Evolutionary conservation across 2,113 vertebrate genomes (phyloP).

Genomic region (Corynorhinus townsendii): DNA sequence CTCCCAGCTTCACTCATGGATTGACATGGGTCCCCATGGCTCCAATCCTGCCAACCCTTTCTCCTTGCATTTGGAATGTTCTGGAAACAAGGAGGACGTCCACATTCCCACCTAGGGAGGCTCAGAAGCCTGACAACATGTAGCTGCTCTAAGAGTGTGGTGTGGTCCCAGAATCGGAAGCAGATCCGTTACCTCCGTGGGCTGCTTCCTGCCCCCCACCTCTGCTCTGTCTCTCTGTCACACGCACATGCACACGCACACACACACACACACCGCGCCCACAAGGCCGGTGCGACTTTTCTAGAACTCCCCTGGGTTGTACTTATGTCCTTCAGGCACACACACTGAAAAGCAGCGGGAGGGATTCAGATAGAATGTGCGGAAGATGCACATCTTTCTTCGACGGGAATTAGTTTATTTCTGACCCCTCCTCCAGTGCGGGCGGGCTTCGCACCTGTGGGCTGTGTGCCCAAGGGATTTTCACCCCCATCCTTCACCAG

Average conservation of each 20-base stretch:
- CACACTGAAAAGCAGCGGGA: conserved; percentile 19
- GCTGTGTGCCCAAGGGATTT: neutral
- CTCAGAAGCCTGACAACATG: neutral
- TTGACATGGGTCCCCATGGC: neutral
- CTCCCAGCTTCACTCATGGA: neutral
- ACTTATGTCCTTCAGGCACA: neutral
- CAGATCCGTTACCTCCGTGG: neutral
- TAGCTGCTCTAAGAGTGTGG: neutral
- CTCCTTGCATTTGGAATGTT: neutral
- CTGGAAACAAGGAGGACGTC: neutral
- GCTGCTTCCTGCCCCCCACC: accelerated
- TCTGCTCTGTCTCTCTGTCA: accelerated
- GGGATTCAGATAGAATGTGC: neutral
- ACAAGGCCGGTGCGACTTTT: neutral
- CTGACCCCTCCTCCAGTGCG: neutral
- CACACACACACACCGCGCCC: neutral
- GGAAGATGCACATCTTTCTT: neutral
- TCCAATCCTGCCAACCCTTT: neutral
- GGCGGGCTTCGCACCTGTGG: neutral
- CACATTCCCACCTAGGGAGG: neutral
- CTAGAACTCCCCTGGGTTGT: neutral
- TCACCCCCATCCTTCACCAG: neutral
- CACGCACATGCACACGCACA: too few relatives aligned
- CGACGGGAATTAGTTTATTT: neutral
- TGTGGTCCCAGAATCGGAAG: neutral